A percentile compares a stretch with the other conserved stretches of the same genome.
Evolutionary conservation across 2,797 vertebrate genomes (phyloP).

Genomic region (Cynopterus sphinx): DNA sequence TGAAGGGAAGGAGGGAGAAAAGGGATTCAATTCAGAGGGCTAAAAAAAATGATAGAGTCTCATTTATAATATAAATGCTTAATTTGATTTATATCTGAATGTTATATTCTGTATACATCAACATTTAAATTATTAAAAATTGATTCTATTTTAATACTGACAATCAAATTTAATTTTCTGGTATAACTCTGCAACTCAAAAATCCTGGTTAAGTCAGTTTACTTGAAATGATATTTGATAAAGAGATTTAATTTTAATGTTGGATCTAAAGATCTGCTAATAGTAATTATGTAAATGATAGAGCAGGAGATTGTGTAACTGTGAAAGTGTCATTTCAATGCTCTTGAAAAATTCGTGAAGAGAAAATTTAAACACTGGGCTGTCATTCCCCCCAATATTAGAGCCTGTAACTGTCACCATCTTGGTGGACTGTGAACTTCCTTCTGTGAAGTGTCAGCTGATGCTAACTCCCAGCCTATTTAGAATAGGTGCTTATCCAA

Average conservation of each 20-base stretch:
- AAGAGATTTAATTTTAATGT: background rate
- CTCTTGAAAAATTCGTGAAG: background rate
- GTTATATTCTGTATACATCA: background rate
- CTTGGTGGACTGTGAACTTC: background rate
- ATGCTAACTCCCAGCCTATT: background rate
- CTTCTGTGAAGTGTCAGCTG: background rate
- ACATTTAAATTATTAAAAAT: constrained; percentile 19
- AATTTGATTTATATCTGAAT: constrained; percentile 18
- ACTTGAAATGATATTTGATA: constrained; percentile 1
- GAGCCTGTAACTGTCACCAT: background rate
- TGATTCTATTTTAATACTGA: background rate
- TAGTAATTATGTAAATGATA: background rate
- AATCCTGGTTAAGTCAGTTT: background rate
- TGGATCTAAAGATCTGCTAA: background rate
- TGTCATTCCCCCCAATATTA: background rate
- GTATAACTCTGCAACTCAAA: background rate
- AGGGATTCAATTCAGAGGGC: background rate
- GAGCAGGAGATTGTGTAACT: background rate
- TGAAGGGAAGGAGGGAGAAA: background rate
- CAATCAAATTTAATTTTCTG: background rate
- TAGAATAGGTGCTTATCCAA: background rate
- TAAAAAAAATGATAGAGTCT: background rate
- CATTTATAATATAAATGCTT: background rate
- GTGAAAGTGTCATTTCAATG: background rate
- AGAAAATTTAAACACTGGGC: background rate